These are phyloP conservation scores for Parotia lawesii DNA, from an alignment of 2,113 vertebrate genomes.

Conservation along the genomic window DNA sequence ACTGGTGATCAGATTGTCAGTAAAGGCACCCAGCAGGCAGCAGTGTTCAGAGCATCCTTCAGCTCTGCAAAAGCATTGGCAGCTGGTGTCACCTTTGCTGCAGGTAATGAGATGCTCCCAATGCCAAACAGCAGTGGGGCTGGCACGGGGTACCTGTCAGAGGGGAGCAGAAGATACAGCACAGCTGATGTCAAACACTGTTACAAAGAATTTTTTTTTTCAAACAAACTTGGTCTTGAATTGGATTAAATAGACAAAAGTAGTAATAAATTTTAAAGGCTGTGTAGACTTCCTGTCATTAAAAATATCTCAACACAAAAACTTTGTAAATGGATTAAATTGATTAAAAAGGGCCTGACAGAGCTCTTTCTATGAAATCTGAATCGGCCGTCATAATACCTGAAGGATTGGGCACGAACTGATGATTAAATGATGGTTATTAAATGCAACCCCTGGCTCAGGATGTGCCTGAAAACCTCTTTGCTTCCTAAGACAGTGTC, in stretches of 20 bases:
- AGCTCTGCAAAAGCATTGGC: neutral
- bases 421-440: neutral
- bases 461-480: neutral
- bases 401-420: neutral
- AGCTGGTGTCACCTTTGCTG: neutral
- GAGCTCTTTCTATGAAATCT: neutral
- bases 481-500: neutral
- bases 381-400: rapidly evolving
- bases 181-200: neutral
- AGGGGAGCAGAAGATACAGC: neutral
- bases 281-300: neutral
- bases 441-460: neutral
- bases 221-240: neutral
- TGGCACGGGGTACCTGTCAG: neutral
- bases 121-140: neutral
- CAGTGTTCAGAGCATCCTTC: neutral
- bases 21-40: rapidly evolving
- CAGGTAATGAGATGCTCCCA: neutral
- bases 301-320: neutral
- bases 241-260: neutral
- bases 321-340: neutral
- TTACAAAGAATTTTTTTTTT: neutral
- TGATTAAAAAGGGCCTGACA: neutral
- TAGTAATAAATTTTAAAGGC: neutral
- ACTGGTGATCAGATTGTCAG: neutral